Evolutionary conservation across 2,113 vertebrate genomes (phyloP).

Genomic region (Myocastor coypus): DNA sequence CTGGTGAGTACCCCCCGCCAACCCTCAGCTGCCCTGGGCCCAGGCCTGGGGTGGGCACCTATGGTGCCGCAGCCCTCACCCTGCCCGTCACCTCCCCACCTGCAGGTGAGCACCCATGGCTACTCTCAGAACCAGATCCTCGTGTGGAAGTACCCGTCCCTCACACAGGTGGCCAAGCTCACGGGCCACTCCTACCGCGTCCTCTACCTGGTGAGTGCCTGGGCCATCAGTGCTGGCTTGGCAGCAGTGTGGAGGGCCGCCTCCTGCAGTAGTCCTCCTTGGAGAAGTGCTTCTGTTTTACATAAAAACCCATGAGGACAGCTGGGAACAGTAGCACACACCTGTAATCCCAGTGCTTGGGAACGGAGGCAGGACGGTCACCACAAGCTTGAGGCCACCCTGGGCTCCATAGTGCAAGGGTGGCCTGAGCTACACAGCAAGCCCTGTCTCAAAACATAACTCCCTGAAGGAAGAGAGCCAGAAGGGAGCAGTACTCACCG

Average conservation of each 20-base stretch:
- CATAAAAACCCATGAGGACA: not conserved
- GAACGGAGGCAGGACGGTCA: not conserved
- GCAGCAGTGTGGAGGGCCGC: not conserved
- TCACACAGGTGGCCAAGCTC: slow-evolving; percentile 98
- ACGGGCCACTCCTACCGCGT: slow-evolving; percentile 98
- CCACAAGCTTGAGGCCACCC: not conserved
- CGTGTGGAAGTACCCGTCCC: slow-evolving; percentile 98
- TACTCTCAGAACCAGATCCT: slow-evolving; percentile 99
- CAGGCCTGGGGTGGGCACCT: not conserved
- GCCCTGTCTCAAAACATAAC: not conserved
- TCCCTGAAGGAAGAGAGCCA: not conserved
- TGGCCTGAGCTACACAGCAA: accelerated
- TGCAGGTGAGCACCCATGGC: slow-evolving; percentile 97
- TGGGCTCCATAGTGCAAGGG: not conserved
- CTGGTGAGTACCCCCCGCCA: slow-evolving; percentile 87
- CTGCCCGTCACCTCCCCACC: not conserved
- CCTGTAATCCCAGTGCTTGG: not conserved
- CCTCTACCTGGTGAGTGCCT: slow-evolving; percentile 93
- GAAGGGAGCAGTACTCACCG: not conserved
- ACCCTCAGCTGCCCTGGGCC: too few relatives aligned
- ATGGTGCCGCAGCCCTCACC: not conserved
- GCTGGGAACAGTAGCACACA: accelerated
- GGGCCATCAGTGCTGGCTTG: not conserved
- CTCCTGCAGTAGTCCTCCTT: not conserved
- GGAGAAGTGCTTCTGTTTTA: not conserved